Base-by-base conservation (phyloP, 2,797 vertebrate genomes). In the Myotis daubentonii region DNA sequence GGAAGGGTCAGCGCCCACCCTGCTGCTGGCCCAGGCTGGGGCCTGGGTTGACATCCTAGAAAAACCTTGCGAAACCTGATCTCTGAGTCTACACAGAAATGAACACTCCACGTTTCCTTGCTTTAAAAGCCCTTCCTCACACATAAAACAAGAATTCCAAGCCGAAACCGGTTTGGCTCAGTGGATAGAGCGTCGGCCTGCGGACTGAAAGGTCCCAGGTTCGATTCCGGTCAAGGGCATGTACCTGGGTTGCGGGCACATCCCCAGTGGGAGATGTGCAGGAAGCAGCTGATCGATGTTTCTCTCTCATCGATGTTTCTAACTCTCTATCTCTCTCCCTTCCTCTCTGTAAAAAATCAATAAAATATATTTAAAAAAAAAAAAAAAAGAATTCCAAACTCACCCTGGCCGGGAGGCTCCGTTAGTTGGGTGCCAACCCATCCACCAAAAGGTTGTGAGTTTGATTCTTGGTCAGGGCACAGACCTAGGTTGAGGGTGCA, bases 51-150 rank as follows among this genome's bases (percentile, higher is more conserved):
- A 57, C n/a, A 6, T 23, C 57, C 60, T 55, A 55, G 55, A 33
- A 65, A 84, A 74, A 53, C 55, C 41, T 25, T 17, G 81, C 47
- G 44, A 89, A 89, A 66, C 33, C 10, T 30, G 62, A 71, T 15
- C n/a, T 66, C 81, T 53, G 65, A 44, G 38, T 83, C 71, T 44
- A 28, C 0, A 51, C 4, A 72, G 66, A 91, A 71, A 53, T 51
- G 20, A n/a, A 44, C 6, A 22, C 8, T 66, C 57, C 57, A 57
- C 23, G 38, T n/a, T 33, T 83, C 60, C n/a, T 78, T 60, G 70
- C 41, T 70, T 76, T 78, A 84, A 72, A 91, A 88, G 60, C 28
- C 79, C 55, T 87, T 68, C 60, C 62, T 82, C 87, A 66, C 30
- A 47, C 6, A 68, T 2, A 1, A 2, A 55, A 38, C 10, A 28